Evolutionary conservation across 2,888 invertebrate genomes (phyloP).

Genomic region (Spodoptera littoralis): DNA sequence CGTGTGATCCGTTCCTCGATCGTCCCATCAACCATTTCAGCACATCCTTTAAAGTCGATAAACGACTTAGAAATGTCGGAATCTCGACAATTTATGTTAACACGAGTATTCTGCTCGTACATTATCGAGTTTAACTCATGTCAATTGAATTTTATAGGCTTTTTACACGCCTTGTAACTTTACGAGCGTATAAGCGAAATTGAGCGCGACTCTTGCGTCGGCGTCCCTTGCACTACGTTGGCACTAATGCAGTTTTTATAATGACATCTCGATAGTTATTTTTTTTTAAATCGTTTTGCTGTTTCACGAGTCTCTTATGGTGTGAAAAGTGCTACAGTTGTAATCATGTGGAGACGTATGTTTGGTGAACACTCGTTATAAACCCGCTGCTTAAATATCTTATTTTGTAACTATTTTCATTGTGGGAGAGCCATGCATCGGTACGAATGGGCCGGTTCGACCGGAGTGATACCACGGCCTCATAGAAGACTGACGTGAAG

Average conservation of each 20-base stretch:
- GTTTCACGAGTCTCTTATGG: constrained; percentile 25
- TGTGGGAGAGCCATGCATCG: too few species aligned
- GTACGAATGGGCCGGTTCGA: too few species aligned
- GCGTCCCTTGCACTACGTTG: constrained; percentile 39
- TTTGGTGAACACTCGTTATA: too few species aligned
- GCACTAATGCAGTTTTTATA: constrained; percentile 54
- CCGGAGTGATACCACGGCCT: too few species aligned
- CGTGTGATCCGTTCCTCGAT: background rate
- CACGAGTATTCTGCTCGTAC: constrained; percentile 63
- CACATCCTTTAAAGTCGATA: constrained; percentile 36
- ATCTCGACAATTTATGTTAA: constrained; percentile 68
- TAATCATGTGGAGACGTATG: too few species aligned
- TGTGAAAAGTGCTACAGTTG: constrained; percentile 14
- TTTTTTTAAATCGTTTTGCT: constrained; percentile 35
- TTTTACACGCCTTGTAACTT: constrained; percentile 79
- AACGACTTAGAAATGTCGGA: constrained; percentile 48
- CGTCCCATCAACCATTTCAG: constrained; percentile 34
- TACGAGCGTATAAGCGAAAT: constrained; percentile 79
- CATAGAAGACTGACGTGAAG: too few species aligned
- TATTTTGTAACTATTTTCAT: too few species aligned
- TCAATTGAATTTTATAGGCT: constrained; percentile 84
- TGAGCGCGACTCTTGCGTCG: constrained; percentile 61
- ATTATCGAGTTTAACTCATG: constrained; percentile 74
- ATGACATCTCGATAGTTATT: constrained; percentile 54
- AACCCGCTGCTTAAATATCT: too few species aligned